Percentiles rank a stretch among this genome's conserved stretches.
These are phyloP conservation scores for Caenorhabditis zanzibari DNA, from an alignment of 2,888 invertebrate genomes.

Conservation along the genomic window DNA sequence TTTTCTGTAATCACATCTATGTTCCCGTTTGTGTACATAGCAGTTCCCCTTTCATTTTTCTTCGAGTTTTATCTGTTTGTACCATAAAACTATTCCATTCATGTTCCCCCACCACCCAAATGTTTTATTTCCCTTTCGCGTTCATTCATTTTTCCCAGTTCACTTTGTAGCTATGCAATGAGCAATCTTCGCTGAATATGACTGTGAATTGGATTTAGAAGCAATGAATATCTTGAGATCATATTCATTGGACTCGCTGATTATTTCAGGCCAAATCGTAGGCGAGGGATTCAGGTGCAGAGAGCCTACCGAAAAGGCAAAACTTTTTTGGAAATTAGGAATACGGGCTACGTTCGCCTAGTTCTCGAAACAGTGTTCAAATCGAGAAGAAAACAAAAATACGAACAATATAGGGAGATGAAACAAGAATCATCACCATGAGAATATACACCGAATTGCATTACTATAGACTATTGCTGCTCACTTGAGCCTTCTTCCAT, in stretches of 20 bases:
- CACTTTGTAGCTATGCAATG: conserved; percentile 3
- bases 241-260: not conserved
- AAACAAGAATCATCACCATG: conserved; percentile 20
- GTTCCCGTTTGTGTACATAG: conserved; percentile 37
- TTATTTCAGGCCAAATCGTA: not conserved
- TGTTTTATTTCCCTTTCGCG: not conserved
- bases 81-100: conserved; percentile 38
- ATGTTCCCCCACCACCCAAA: not conserved
- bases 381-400: conserved; percentile 7
- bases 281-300: no score
- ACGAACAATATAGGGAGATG: not conserved
- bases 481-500: conserved; percentile 17
- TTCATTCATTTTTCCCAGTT: not conserved
- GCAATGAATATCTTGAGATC: conserved; percentile 9
- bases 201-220: conserved; percentile 41
- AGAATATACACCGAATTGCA: conserved; percentile 1
- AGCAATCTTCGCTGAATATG: not conserved
- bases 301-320: no score
- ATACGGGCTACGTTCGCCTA: no score
- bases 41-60: not conserved
- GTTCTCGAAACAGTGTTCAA: not conserved
- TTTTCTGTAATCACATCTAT: conserved; percentile 25
- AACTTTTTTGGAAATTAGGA: no score
- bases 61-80: conserved; percentile 39
- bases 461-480: not conserved